Base-by-base conservation (phyloP, 2,113 vertebrate genomes). In the Dasyprocta punctata region DNA sequence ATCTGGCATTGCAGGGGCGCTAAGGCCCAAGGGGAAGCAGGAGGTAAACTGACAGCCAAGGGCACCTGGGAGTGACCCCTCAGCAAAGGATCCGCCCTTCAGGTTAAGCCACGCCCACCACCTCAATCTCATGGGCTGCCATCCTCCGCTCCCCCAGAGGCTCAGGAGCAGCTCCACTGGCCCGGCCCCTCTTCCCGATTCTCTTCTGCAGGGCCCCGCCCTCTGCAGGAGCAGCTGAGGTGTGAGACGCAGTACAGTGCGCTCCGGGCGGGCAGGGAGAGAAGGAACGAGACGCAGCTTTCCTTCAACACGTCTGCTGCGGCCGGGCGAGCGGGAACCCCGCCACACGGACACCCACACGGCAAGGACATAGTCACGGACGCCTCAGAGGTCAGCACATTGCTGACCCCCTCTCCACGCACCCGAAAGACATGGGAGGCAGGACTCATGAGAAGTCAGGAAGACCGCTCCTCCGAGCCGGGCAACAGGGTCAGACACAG, bases 1-100 rank as follows among this genome's bases (percentile, higher is more conserved):
- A 33, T 38, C 81, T 41, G 69, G 80, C 60, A 96, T 17, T 96
- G 96, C 83, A 33, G 71, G 52, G 58, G n/a, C 28, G 16, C 78
- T 20, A 0, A 30, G 0, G 5, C 9, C 11, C 13, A 7, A 16
- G 10, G 52, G 20, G 41, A 2, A 49, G 26, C 6, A 33, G 13
- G 3, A 7, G 5, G 19, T 1, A 11, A 19, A 33, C 41, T 16
- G 44, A 75, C 6, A n/a, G 44, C 20, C 36, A 28, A 58, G 33
- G 28, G 24, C 75, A 26, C 12, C 7, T 47, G 78, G 22, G 58
- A 33, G 10, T 9, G 41, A 63, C 81, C 52, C 78, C 38, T 93
- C 82, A 47, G 56, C 12, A 52, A 73, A 61, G 30, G 36, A 36
- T 33, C 12, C 3, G 44, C 38, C 75, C 90, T 94, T 61, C 33